Evolutionary conservation across 2,888 invertebrate species (phyloP), one percentile per base, ranked within the genome.

Genomic region (Penaeus monodon): DNA sequence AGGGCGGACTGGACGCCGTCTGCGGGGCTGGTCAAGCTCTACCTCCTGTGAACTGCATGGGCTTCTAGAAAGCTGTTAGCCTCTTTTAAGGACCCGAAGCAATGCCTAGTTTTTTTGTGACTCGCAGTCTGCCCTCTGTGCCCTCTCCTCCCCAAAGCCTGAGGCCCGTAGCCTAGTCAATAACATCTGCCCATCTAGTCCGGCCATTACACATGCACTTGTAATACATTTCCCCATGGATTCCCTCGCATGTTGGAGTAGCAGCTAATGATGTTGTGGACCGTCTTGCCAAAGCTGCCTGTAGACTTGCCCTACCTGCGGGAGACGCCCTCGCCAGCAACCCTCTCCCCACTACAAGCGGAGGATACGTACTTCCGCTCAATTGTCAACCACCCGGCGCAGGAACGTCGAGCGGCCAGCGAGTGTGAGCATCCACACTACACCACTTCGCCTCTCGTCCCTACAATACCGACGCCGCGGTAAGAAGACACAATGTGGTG

Each of bases 321-420:
- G 80, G 29, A 65, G 64, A 64, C 12, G 65, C 29, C 29, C 29
- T 64, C 38, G 20, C 57, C 29, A 12, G 57, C 33, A 8, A 44
- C 63, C 80, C 80, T 80, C 64, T 80, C 64, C 64, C 10, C 64
- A 80, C 63, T 80, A 81, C 68, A 66, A 70, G 24, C n/a, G 17
- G 27, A 80, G 22, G 64, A 63, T 81, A 38, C 29, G n/a, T 70
- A 22, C 33, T 70, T 68, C 81, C 33, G 70, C 68, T 68, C 81
- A 70, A 57, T 70, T 81, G 6, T 20, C 81, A 68, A 81, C 20
- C 38, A 33, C 68, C 70, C 44, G 44, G 38, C 68, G 70, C 70
- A 81, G 81, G 68, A n/a, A n/a, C n/a, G n/a, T n/a, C n/a, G n/a
- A n/a, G n/a, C n/a, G n/a, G n/a, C n/a, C n/a, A n/a, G n/a, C n/a